A percentile compares a stretch with the other conserved stretches of the same genome.
Evolutionary conservation across 2,113 vertebrate species (phyloP).

Genomic region (Pterocles gutturalis): DNA sequence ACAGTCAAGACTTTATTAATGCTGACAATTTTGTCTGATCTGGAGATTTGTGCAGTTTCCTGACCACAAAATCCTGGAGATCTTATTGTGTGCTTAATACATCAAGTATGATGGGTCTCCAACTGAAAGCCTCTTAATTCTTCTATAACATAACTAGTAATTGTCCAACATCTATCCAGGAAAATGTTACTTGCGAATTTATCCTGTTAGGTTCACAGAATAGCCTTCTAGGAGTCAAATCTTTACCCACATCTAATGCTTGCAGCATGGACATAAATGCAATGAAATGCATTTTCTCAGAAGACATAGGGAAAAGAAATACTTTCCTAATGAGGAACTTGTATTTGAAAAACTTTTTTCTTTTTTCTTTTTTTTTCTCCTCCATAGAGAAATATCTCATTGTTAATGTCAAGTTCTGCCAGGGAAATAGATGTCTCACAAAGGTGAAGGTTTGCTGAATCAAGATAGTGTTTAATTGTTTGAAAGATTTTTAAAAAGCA

Average conservation of each 20-base stretch:
- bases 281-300: background rate
- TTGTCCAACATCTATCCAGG: background rate
- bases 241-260: background rate
- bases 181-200: background rate
- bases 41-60: too few species aligned
- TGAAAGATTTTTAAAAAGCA: background rate
- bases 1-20: background rate
- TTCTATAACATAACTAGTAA: background rate
- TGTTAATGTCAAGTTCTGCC: background rate
- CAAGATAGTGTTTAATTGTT: background rate
- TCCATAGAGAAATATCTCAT: background rate
- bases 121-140: background rate
- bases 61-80: too few species aligned
- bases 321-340: background rate
- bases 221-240: background rate
- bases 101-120: background rate
- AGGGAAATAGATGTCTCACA: background rate
- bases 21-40: background rate
- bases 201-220: background rate
- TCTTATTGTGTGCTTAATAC: background rate
- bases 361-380: background rate
- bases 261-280: background rate
- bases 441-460: background rate
- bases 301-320: background rate
- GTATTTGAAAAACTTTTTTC: background rate